Percentiles rank a stretch among this genome's conserved stretches.
Evolutionary conservation across 2,113 vertebrate genomes (phyloP).

Genomic region (Pseudorasbora parva): DNA sequence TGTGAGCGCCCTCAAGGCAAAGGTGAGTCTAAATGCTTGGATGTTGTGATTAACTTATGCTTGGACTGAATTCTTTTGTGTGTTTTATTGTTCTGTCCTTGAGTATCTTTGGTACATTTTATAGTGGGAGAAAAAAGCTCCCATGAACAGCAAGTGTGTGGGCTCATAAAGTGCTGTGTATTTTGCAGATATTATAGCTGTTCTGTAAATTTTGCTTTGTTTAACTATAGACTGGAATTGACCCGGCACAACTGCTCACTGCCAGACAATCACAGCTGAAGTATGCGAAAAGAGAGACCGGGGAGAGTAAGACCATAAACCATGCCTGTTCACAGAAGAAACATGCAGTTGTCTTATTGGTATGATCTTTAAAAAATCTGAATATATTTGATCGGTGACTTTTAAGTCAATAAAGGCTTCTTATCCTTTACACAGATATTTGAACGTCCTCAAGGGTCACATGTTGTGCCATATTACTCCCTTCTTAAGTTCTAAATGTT

Average conservation of each 20-base stretch:
- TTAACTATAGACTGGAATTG: slow-evolving; percentile 83
- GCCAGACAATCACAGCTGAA: slow-evolving; percentile 74
- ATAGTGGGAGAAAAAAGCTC: not conserved
- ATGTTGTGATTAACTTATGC: not conserved
- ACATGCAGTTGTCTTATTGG: slow-evolving; percentile 73
- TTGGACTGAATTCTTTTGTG: too few species aligned
- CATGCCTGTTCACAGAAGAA: slow-evolving; percentile 63
- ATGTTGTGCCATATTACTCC: not conserved
- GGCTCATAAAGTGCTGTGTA: not conserved
- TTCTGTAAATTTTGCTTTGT: slow-evolving; percentile 1
- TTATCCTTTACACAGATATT: not conserved
- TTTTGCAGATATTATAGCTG: not conserved
- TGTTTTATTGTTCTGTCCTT: not conserved
- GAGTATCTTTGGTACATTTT: not conserved
- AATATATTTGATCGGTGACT: not conserved
- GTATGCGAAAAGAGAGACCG: slow-evolving; percentile 72
- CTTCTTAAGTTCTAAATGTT: not conserved
- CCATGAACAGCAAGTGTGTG: not conserved
- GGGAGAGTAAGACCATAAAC: slow-evolving; percentile 66
- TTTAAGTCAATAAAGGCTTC: not conserved
- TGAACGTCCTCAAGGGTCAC: not conserved
- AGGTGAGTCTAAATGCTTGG: slow-evolving; percentile 75
- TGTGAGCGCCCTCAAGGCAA: slow-evolving; percentile 84
- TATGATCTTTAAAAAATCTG: slow-evolving; percentile 46
- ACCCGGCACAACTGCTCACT: slow-evolving; percentile 79